A percentile compares a stretch with the other conserved stretches of the same genome.
Evolutionary conservation across 2,888 invertebrate genomes (phyloP).

Genomic region (Alloscopus bannaensis): DNA sequence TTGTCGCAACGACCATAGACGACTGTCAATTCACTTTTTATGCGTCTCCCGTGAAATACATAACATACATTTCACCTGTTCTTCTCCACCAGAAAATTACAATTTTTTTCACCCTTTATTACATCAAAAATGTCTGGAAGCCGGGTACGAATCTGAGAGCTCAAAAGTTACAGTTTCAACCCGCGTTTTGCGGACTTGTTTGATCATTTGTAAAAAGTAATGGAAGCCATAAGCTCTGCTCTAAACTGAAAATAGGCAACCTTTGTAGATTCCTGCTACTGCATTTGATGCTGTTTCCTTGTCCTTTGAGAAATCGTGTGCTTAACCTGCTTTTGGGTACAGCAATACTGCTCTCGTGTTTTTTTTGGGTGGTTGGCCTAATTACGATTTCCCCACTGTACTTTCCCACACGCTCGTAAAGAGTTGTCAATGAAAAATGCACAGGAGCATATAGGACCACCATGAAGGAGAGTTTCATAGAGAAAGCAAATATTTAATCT

Average conservation of each 20-base stretch:
- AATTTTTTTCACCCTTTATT: too few relatives aligned
- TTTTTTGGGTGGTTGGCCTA: not conserved
- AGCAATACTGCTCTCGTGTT: not conserved
- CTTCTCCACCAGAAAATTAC: not conserved
- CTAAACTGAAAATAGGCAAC: not conserved
- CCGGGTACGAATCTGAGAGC: too few relatives aligned
- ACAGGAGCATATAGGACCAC: not conserved
- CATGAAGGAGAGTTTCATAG: not conserved
- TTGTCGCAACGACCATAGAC: not conserved
- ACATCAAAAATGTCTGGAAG: not conserved
- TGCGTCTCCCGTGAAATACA: not conserved
- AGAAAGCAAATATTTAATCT: slow-evolving; percentile 9
- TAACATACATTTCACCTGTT: not conserved
- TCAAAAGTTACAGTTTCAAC: too few relatives aligned
- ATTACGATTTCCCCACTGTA: slow-evolving; percentile 7
- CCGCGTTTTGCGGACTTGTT: not conserved
- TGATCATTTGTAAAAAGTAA: not conserved
- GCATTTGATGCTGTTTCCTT: not conserved
- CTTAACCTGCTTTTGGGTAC: not conserved
- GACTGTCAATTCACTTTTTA: not conserved
- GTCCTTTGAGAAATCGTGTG: not conserved
- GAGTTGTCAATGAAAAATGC: slow-evolving; percentile 1
- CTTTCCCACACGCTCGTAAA: not conserved
- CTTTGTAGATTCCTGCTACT: not conserved
- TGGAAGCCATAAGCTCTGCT: not conserved